Percentiles rank a stretch among this genome's conserved stretches.
Conservation (phyloP, 2,888 invertebrate genomes). For the Clanis bilineata region DNA sequence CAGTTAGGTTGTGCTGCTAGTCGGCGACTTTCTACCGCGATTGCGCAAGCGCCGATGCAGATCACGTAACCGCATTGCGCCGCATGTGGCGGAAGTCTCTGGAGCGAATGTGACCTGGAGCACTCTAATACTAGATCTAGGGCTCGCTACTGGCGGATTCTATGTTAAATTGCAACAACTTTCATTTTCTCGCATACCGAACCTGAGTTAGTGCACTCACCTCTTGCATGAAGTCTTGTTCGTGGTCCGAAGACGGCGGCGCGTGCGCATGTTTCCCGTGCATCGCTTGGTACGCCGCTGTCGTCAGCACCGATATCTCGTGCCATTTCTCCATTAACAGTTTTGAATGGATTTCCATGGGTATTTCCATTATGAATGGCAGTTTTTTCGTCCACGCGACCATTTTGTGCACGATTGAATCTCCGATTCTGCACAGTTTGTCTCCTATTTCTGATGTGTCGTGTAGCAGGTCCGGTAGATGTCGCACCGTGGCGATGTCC, state of each 20-base stretch:
- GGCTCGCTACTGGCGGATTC: conserved; percentile 34
- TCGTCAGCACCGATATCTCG: conserved; percentile 95
- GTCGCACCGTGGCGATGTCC: conserved; percentile 95
- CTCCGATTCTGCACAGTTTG: conserved; percentile 97
- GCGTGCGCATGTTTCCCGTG: conserved; percentile 84
- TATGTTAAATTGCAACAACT: conserved; percentile 11
- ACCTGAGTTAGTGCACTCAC: conserved; percentile 69
- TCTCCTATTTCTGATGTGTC: conserved; percentile 95
- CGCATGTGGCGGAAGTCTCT: conserved; percentile 76
- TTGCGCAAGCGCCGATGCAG: conserved; percentile 76
- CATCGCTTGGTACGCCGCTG: conserved; percentile 96
- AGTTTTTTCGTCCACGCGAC: conserved; percentile 99
- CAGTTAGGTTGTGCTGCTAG: conserved; percentile 63
- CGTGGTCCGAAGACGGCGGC: conserved; percentile 77
- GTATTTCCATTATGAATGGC: conserved; percentile 98
- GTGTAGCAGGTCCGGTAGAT: conserved; percentile 94
- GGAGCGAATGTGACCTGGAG: conserved; percentile 69
- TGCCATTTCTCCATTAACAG: conserved; percentile 99
- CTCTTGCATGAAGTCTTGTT: conserved; percentile 93
- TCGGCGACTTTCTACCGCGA: conserved; percentile 73
- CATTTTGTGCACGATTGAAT: conserved; percentile 98
- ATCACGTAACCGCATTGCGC: conserved; percentile 77
- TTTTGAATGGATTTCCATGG: conserved; percentile 97
- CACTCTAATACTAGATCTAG: conserved; percentile 49
- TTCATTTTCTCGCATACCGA: conserved; percentile 15